Evolutionary conservation across 2,113 vertebrate species (phyloP).

Genomic region (Oostethus manadensis): DNA sequence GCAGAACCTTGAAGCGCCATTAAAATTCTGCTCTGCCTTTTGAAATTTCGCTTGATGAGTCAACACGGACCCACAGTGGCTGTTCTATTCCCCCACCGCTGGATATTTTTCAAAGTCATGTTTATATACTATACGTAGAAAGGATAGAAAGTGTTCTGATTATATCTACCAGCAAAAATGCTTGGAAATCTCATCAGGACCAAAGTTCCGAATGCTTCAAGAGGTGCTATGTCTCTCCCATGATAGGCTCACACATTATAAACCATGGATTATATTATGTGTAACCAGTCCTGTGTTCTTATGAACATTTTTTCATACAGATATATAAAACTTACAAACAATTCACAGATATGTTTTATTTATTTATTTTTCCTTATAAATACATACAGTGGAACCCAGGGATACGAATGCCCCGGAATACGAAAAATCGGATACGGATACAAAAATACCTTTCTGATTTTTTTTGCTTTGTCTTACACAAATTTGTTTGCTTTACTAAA

Average conservation of each 20-base stretch:
- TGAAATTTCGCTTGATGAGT: slow-evolving; percentile 74
- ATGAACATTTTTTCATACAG: not conserved
- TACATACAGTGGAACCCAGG: no score
- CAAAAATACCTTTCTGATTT: no score
- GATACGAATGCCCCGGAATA: no score
- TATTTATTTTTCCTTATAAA: no score
- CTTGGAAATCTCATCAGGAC: slow-evolving; percentile 57
- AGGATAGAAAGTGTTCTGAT: slow-evolving; percentile 63
- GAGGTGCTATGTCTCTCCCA: slow-evolving; percentile 29
- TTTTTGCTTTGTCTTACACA: no score
- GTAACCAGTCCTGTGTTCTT: slow-evolving; percentile 27
- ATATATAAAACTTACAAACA: not conserved
- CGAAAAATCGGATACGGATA: no score
- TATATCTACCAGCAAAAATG: slow-evolving; percentile 66
- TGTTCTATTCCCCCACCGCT: slow-evolving; percentile 57
- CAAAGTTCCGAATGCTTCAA: slow-evolving; percentile 32
- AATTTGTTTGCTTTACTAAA: no score
- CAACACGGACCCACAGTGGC: slow-evolving; percentile 62
- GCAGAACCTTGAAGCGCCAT: slow-evolving; percentile 69
- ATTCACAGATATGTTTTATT: slow-evolving; percentile 10
- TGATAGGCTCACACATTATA: slow-evolving; percentile 21
- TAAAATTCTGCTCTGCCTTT: slow-evolving; percentile 71
- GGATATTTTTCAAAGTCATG: slow-evolving; percentile 72
- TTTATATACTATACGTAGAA: slow-evolving; percentile 72
- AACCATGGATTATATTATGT: slow-evolving; percentile 33